Conservation (phyloP, 2,797 vertebrate species). For the Perdix hodgsoniae region DNA sequence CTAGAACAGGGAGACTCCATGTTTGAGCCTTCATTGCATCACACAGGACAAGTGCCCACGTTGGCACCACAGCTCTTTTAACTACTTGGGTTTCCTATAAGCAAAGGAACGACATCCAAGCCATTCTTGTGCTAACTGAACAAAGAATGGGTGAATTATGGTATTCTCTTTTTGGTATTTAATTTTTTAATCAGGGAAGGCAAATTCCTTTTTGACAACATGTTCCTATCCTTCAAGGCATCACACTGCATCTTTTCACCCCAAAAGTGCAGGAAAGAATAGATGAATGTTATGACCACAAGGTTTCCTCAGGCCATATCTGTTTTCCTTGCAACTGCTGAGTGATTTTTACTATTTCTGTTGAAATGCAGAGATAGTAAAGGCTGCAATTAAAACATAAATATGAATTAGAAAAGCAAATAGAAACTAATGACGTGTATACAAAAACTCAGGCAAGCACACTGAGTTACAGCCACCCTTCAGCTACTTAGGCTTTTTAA, state of each 20-base stretch:
- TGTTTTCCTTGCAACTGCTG: constrained; percentile 12
- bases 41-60: accelerated
- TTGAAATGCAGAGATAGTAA: constrained; percentile 36
- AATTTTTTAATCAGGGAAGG: background rate
- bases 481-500: background rate
- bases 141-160: background rate
- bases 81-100: background rate
- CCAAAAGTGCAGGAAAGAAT: background rate
- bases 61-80: background rate
- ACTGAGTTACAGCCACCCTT: background rate
- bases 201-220: constrained; percentile 10
- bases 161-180: background rate
- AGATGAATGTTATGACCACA: background rate
- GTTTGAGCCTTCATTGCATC: background rate
- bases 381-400: constrained; percentile 1
- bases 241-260: constrained; percentile 11
- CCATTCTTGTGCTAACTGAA: accelerated
- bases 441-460: background rate
- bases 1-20: background rate
- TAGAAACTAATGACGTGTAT: background rate
- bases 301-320: constrained; percentile 3
- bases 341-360: background rate
- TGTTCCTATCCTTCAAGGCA: background rate
- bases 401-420: constrained; percentile 1
- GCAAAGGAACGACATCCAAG: background rate